Conservation (phyloP, 2,797 vertebrate genomes). For the Manis pentadactyla region DNA sequence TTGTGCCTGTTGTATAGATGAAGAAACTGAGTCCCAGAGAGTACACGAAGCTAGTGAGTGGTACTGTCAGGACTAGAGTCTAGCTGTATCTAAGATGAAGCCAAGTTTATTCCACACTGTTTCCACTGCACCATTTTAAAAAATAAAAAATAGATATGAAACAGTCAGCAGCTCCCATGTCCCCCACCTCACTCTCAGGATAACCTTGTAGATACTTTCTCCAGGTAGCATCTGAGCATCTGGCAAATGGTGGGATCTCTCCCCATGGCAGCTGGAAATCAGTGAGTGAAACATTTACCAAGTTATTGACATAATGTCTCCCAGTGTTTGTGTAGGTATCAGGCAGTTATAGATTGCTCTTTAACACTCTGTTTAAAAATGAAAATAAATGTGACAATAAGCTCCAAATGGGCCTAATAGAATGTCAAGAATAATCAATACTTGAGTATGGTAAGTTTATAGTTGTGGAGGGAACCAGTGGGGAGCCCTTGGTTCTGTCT, state of each 20-base stretch:
- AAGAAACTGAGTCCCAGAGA: background rate
- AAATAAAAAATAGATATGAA: background rate
- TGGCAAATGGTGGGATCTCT: constrained; percentile 73
- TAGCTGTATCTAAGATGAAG: background rate
- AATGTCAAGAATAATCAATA: constrained; percentile 62
- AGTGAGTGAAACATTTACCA: constrained; percentile 78
- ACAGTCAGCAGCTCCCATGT: background rate
- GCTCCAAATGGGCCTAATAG: constrained; percentile 47
- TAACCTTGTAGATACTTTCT: constrained; percentile 37
- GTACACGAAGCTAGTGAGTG: background rate
- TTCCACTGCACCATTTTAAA: background rate
- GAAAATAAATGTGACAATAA: constrained; percentile 74
- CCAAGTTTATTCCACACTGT: background rate
- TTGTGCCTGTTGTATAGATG: background rate
- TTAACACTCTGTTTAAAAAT: constrained; percentile 73
- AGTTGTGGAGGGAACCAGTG: background rate
- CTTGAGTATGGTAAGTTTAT: background rate
- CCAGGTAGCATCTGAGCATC: constrained; percentile 68
- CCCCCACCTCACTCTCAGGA: background rate
- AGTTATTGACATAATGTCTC: constrained; percentile 78
- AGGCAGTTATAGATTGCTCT: constrained; percentile 70
- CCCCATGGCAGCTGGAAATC: constrained; percentile 75
- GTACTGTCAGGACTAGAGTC: background rate
- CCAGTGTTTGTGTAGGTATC: constrained; percentile 76
- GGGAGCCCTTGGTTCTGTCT: background rate